phyloP scores from a whole-genome alignment of 2,797 vertebrate genomes.

The Darevskia nairensis region DNA sequence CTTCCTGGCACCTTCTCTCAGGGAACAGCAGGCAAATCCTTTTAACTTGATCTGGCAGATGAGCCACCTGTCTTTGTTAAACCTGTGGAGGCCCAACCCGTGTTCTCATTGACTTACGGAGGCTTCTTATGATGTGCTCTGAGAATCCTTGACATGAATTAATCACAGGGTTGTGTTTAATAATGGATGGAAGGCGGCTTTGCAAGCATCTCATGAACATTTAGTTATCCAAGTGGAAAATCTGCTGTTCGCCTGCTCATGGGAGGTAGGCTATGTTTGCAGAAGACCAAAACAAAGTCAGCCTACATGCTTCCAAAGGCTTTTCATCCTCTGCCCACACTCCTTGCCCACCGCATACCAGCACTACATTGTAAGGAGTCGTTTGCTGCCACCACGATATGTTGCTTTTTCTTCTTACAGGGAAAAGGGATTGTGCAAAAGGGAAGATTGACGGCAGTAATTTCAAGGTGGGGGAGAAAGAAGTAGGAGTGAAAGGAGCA shows the following conservation, averaged over 20 bases:
- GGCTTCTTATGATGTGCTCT: neutral
- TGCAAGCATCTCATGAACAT: constrained; percentile 26
- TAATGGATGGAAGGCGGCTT: constrained; percentile 8
- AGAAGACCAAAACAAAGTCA: neutral
- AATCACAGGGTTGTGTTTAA: constrained; percentile 4
- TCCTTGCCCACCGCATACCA: neutral
- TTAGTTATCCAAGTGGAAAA: constrained; percentile 24
- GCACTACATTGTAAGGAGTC: neutral
- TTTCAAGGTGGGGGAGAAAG: constrained; percentile 35
- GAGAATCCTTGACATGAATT: constrained; percentile 10
- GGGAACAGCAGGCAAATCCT: neutral
- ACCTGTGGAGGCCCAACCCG: neutral
- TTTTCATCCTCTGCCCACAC: neutral
- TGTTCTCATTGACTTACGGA: neutral
- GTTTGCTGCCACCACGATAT: neutral
- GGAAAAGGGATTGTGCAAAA: constrained; percentile 21
- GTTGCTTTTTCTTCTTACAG: neutral
- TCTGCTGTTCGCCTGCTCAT: neutral
- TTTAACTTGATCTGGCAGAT: neutral
- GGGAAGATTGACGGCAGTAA: constrained; percentile 33
- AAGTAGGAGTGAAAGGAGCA: constrained; percentile 10
- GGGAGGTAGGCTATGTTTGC: neutral
- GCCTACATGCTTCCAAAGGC: neutral
- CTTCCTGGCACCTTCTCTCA: neutral
- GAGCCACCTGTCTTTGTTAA: constrained; percentile 10